phyloP scores from a whole-genome alignment of 2,113 vertebrate species.

The Lathamus discolor region DNA sequence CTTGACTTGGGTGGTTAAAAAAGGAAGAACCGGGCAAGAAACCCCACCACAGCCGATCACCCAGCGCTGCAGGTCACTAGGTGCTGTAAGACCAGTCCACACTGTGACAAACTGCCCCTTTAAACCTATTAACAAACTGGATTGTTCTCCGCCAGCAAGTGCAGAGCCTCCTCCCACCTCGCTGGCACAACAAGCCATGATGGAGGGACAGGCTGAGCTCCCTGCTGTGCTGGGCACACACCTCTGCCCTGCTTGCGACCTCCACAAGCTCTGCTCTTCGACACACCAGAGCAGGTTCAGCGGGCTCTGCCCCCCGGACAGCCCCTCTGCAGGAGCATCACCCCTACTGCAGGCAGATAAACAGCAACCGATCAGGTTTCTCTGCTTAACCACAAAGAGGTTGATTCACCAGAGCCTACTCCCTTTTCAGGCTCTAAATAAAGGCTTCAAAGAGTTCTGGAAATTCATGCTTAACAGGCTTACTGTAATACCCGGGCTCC shows the following conservation, averaged over 20 bases:
- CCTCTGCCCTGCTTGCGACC: neutral
- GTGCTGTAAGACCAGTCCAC: neutral
- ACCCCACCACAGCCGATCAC: neutral
- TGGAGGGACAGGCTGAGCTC: neutral
- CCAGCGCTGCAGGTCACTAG: neutral
- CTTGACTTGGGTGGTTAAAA: neutral
- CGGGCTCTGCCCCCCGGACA: neutral
- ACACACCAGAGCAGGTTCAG: neutral
- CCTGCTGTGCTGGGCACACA: conserved; percentile 6
- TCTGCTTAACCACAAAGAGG: conserved; percentile 41
- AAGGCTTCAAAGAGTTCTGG: conserved; percentile 54
- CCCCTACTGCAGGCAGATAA: conserved; percentile 11
- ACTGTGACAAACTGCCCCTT: neutral
- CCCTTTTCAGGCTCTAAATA: conserved; percentile 61
- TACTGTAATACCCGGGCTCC: neutral
- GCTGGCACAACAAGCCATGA: neutral
- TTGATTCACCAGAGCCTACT: conserved; percentile 58
- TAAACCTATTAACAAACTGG: neutral
- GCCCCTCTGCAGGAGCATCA: neutral
- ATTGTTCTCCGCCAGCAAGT: neutral
- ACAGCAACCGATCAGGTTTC: conserved; percentile 44
- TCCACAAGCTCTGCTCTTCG: neutral
- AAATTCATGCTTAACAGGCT: conserved; percentile 63
- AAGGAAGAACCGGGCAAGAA: neutral
- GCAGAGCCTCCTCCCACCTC: neutral